phyloP scores from a whole-genome alignment of 2,797 vertebrate genomes.

The Mus spretus region DNA sequence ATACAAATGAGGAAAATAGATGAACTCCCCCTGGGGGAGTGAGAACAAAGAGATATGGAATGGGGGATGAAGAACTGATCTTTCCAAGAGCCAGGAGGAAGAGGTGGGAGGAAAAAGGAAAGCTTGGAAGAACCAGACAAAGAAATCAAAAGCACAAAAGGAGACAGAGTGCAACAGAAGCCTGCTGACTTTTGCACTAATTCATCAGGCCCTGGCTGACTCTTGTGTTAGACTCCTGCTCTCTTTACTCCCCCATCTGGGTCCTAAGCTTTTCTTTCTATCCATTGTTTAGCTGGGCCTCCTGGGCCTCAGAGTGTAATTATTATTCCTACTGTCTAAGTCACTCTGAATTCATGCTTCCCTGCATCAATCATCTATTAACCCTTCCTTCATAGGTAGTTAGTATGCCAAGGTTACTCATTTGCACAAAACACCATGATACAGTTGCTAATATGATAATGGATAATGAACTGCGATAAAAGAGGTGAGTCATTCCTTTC shows the following conservation, averaged over 20 bases:
- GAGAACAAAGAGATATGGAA: constrained; percentile 56
- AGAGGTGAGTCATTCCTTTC: not conserved
- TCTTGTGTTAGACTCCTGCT: constrained; percentile 1
- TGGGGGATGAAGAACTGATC: constrained; percentile 25
- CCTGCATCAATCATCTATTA: constrained; percentile 48
- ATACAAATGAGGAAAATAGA: constrained; percentile 59
- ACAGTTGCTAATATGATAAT: constrained; percentile 45
- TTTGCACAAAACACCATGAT: constrained; percentile 37
- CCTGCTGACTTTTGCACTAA: constrained; percentile 67
- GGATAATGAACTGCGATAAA: constrained; percentile 27
- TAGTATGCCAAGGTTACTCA: not conserved
- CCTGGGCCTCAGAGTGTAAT: constrained; percentile 50
- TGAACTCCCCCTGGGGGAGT: constrained; percentile 44
- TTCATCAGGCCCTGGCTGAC: constrained; percentile 52
- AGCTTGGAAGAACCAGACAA: constrained; percentile 14
- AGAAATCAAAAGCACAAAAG: constrained; percentile 66
- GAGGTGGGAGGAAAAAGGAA: constrained; percentile 66
- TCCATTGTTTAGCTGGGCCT: constrained; percentile 65
- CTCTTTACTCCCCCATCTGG: constrained; percentile 59
- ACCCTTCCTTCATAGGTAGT: constrained; percentile 49
- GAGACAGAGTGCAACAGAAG: constrained; percentile 63
- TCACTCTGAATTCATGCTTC: constrained; percentile 63
- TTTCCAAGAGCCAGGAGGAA: constrained; percentile 50
- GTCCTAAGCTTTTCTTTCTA: constrained; percentile 56
- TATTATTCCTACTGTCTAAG: constrained; percentile 62